Percentiles rank a stretch among this genome's conserved stretches.
These are phyloP conservation scores for Eutolmus rufibarbis DNA, from an alignment of 2,888 invertebrate species.

Conservation along the genomic window DNA sequence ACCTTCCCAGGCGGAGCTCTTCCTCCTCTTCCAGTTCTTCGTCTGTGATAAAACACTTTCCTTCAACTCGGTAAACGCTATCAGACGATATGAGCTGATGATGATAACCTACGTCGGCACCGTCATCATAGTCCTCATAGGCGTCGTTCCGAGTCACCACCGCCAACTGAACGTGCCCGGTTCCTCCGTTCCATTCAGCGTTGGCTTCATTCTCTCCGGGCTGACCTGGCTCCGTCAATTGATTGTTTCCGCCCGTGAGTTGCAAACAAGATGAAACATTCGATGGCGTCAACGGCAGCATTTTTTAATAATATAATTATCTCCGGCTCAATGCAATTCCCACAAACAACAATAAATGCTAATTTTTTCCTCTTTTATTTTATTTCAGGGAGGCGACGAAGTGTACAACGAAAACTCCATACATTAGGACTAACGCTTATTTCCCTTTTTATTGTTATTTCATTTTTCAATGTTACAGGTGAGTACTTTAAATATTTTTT, in stretches of 20 bases:
- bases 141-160: background rate
- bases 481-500: background rate
- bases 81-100: background rate
- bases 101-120: background rate
- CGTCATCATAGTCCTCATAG: background rate
- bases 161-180: background rate
- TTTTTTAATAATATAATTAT: slow-evolving; percentile 32
- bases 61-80: background rate
- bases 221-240: slow-evolving; percentile 37
- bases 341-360: background rate
- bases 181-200: background rate
- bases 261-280: slow-evolving; percentile 24
- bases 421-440: slow-evolving; percentile 46
- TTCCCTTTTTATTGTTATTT: slow-evolving; percentile 48
- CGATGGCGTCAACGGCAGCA: slow-evolving; percentile 27
- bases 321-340: background rate
- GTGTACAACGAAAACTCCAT: slow-evolving; percentile 44
- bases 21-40: background rate
- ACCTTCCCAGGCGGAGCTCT: background rate
- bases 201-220: background rate
- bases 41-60: slow-evolving; percentile 7
- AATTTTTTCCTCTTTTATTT: background rate
- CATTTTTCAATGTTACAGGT: slow-evolving; percentile 48
- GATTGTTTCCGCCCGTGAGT: slow-evolving; percentile 26
- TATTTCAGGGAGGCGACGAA: slow-evolving; percentile 47